Base-by-base conservation (phyloP, 2,888 invertebrate species). In the Lagria hirta region DNA sequence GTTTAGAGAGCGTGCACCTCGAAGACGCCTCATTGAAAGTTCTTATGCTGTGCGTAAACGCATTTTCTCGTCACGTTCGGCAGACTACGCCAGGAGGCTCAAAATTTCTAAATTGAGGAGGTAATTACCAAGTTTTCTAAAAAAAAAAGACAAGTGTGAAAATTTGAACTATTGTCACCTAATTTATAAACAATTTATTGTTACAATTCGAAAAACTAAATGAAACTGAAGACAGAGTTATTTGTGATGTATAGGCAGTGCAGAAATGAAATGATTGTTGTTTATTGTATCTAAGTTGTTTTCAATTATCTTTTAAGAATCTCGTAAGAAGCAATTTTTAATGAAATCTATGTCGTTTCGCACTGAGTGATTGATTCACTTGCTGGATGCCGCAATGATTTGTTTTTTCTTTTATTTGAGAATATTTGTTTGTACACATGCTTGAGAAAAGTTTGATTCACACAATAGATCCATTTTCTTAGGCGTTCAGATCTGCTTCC, bases 41-140 rank as follows among this genome's bases (percentile, higher is more conserved):
- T 76, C 80, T 57, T 79, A 79, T 65, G 72, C 74, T 37, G 72
- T 77, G 55, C 75, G 78, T 65, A 75, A 77, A 56, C 75, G 80
- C 57, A 73, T 75, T 58, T 60, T 66, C 43, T 42, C 66, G 32
- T 54, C 60, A 47, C 61, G 66, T 49, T 51, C 68, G 29, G 54
- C 65, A 52, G 72, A 72, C 57, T 69, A 60, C 66, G 55, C 64
- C 50, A 68, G 71, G 64, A 71, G 68, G 55, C 63, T 72, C 51
- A 72, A 68, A 64, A 64, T 72, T 48, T 62, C 68, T 52, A 71
- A 66, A 57, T 49, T 73, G 55, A 68, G 73, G 73, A 74, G 74
- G 74, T 72, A 72, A 72, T 59, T 41, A 33, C 23, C 12, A 41
- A 18, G 21, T 41, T 41, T 41, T 41, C 29, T 41, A 41, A 10